Conservation (phyloP, 2,797 vertebrate species). For the Thalassophryne amazonica region DNA sequence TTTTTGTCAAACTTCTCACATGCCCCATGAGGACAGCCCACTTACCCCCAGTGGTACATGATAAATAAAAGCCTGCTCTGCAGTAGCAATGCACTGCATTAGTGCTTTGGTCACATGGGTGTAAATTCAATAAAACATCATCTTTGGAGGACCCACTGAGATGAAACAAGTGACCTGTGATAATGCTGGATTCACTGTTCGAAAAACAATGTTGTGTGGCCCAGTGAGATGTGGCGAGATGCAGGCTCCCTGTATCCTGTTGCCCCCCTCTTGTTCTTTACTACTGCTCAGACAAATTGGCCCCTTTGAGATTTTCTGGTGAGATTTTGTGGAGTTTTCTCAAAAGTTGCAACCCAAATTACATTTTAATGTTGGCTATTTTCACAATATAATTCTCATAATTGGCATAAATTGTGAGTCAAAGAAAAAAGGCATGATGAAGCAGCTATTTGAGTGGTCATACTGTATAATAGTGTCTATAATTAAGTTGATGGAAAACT, state of each 20-base stretch:
- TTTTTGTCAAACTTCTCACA: too few relatives aligned
- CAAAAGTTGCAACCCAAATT: conserved; percentile 30
- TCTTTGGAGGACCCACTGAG: conserved; percentile 23
- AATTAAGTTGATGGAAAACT: too few relatives aligned
- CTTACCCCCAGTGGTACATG: too few relatives aligned
- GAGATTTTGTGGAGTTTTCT: conserved; percentile 28
- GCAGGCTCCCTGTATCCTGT: conserved; percentile 42
- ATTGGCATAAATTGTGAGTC: conserved; percentile 28
- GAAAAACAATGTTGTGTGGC: conserved; percentile 47
- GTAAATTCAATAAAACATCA: conserved; percentile 39
- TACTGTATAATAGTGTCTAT: too few relatives aligned
- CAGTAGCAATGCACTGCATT: too few relatives aligned
- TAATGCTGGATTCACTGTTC: conserved; percentile 28
- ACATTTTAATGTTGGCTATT: conserved; percentile 31
- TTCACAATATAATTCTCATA: conserved; percentile 29
- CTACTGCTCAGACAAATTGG: conserved; percentile 49
- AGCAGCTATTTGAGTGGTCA: background rate
- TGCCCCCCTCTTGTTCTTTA: conserved; percentile 30
- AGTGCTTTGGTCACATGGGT: conserved; percentile 23
- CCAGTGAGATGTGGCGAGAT: conserved; percentile 35
- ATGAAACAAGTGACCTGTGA: conserved; percentile 39
- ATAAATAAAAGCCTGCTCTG: too few relatives aligned
- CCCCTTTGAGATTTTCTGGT: conserved; percentile 45
- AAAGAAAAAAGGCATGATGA: conserved; percentile 1
- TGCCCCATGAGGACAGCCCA: too few relatives aligned